phyloP scores from a whole-genome alignment of 2,888 invertebrate species.

The Lithodes maja region DNA sequence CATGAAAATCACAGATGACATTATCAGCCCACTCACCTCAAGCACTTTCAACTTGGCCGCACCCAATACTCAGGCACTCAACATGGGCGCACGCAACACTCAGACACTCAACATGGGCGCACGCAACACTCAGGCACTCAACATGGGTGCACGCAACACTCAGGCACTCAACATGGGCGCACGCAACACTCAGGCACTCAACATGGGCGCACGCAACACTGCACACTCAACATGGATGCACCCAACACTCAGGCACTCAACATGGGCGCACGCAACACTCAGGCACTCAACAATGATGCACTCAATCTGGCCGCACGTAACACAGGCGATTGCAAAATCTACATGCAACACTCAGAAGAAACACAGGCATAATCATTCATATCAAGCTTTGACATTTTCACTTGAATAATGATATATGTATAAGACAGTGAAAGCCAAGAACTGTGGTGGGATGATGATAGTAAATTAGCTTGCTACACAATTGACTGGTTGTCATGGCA shows the following conservation, averaged over 20 bases:
- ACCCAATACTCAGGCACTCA: too few species aligned
- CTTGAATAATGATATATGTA: constrained; percentile 50
- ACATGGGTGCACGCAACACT: neutral
- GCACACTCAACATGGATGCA: too few species aligned
- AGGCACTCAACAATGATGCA: too few species aligned
- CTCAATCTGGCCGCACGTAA: too few species aligned
- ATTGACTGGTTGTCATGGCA: constrained; percentile 55
- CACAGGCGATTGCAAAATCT: too few species aligned
- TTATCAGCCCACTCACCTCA: constrained; percentile 15
- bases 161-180: too few species aligned
- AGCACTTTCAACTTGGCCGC: neutral
- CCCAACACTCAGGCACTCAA: too few species aligned
- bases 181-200: too few species aligned
- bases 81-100: too few species aligned
- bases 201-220: too few species aligned
- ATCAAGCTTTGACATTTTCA: constrained; percentile 46
- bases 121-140: neutral
- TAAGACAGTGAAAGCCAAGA: constrained; percentile 58
- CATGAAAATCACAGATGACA: constrained; percentile 36
- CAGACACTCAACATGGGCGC: too few species aligned
- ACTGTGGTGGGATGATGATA: constrained; percentile 63
- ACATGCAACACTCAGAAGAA: constrained; percentile 8
- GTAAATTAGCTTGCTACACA: constrained; percentile 63
- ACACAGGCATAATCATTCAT: constrained; percentile 33
- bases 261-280: too few species aligned